Evolutionary conservation across 1,140 invertebrate genomes (phyloP), one percentile per base, ranked within the genome.

Genomic region (Lordiphosa stackelbergi): DNA sequence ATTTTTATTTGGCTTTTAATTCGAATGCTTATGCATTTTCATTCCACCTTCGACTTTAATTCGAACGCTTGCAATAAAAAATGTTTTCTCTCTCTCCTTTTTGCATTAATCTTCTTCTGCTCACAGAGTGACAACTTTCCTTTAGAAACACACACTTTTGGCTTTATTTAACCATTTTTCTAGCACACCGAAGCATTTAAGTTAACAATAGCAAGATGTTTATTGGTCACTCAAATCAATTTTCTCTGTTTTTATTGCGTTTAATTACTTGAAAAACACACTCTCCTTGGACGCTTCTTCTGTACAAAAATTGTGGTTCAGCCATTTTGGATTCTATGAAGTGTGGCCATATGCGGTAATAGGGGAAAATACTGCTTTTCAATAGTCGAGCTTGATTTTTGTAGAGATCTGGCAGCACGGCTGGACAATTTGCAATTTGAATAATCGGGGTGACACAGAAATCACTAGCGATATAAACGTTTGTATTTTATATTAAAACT

Each of bases 251-350:
- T 79, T 74, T 66, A 57, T 66, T 53, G 42, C 40, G 43, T 52
- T 73, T 56, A 70, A 60, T 59, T 58, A 41, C 31, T 63, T 51
- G 37, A 40, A 73, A 73, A 79, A 71, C 75, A 78, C 74, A 79
- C 69, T 79, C 75, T 79, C 58, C 62, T 73, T 79, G 58, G 74
- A 73, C 74, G 74, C 74, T 81, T 66, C 57, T 68, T 71, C 58
- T 66, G 65, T 62, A 69, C 74, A 78, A 77, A 72, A 77, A 66
- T 57, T 74, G 66, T 69, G 62, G 66, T 62, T 69, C 63, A 65
- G 71, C 72, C 71, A 77, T 77, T 81, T 75, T 81, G 74, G 55
- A 78, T 73, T 78, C 41, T 57, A 61, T 63, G 8, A 0, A 19
- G 65, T 11, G 60, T 37, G 43, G 10, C 41, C 12, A 13, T 5